Conservation (phyloP, 2,888 invertebrate genomes). For the Athalia cordata region DNA sequence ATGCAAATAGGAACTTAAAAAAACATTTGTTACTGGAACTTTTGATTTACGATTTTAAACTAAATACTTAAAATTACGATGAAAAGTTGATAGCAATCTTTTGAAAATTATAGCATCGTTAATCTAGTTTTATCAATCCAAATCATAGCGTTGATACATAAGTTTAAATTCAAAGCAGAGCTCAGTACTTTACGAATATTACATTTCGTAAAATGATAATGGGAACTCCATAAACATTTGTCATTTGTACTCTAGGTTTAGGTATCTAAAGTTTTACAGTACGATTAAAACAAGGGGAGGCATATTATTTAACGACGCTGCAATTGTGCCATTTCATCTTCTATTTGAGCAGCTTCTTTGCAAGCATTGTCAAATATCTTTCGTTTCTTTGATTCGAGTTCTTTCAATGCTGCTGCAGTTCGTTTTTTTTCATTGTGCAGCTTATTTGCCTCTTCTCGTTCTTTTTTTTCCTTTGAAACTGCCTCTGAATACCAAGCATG, state of each 20-base stretch:
- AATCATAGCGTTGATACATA: conserved; percentile 15
- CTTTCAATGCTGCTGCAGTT: conserved; percentile 24
- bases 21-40: conserved; percentile 73
- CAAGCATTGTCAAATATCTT: too few species aligned
- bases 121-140: conserved; percentile 1
- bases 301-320: conserved; percentile 10
- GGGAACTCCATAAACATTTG: conserved; percentile 12
- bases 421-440: conserved; percentile 21
- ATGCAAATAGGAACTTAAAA: conserved; percentile 74
- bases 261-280: background rate
- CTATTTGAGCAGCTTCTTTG: background rate
- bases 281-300: conserved; percentile 12
- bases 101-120: conserved; percentile 12
- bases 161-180: background rate
- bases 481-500: conserved; percentile 35
- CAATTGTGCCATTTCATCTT: conserved; percentile 22
- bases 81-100: conserved; percentile 15
- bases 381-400: conserved; percentile 31
- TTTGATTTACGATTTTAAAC: conserved; percentile 18
- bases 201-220: conserved; percentile 24
- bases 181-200: conserved; percentile 3
- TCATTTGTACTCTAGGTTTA: conserved; percentile 8
- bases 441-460: conserved; percentile 25
- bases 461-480: conserved; percentile 16
- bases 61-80: conserved; percentile 28